Conservation (phyloP, 2,888 invertebrate species). For the Apotomis betuletana region DNA sequence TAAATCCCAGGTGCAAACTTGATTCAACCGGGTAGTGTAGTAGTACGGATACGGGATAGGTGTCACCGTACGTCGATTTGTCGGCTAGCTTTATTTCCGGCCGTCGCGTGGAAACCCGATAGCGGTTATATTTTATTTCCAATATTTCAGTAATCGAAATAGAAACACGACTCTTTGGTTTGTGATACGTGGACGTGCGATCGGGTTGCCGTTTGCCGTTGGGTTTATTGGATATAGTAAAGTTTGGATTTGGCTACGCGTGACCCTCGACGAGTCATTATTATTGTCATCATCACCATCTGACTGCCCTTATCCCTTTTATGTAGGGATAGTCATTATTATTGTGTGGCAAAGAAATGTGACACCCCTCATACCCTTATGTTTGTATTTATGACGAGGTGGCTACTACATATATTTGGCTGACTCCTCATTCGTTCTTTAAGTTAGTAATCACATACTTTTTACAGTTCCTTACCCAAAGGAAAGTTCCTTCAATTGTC, state of each 20-base stretch:
- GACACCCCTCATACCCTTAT: too few relatives aligned
- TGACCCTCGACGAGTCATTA: not conserved
- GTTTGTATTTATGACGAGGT: too few relatives aligned
- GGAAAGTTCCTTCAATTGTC: too few relatives aligned
- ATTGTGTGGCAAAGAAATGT: too few relatives aligned
- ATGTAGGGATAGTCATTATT: too few relatives aligned
- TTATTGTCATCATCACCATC: too few relatives aligned
- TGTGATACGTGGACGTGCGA: slow-evolving; percentile 53
- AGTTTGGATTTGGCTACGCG: slow-evolving; percentile 39
- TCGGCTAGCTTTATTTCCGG: slow-evolving; percentile 79
- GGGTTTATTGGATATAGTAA: slow-evolving; percentile 44
- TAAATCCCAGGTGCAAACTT: not conserved
- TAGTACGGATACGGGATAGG: slow-evolving; percentile 4
- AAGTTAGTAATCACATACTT: too few relatives aligned
- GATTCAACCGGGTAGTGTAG: not conserved
- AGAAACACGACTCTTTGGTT: slow-evolving; percentile 61
- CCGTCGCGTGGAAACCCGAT: slow-evolving; percentile 77
- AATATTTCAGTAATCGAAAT: slow-evolving; percentile 70
- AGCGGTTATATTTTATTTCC: slow-evolving; percentile 68
- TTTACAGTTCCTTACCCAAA: too few relatives aligned
- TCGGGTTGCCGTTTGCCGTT: slow-evolving; percentile 10
- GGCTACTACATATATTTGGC: too few relatives aligned
- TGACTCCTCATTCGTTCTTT: too few relatives aligned
- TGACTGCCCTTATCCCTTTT: too few relatives aligned
- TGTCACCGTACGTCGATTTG: slow-evolving; percentile 55